Percentiles rank a stretch among this genome's conserved stretches.
Evolutionary conservation across 2,888 invertebrate species (phyloP).

Genomic region (Gibbula magus): DNA sequence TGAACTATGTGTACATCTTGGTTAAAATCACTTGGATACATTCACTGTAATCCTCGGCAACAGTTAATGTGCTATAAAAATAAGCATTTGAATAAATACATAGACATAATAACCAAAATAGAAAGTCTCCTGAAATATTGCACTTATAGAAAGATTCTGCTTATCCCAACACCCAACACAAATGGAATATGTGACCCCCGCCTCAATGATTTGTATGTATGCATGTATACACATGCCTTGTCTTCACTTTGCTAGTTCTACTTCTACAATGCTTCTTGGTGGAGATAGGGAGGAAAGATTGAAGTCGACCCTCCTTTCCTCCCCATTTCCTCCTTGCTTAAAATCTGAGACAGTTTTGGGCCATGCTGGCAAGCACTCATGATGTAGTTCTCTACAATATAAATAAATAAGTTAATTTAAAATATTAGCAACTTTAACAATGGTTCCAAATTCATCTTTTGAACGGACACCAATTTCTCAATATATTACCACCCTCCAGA

Average conservation of each 20-base stretch:
- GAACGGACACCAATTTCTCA: neutral
- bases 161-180: conserved; percentile 30
- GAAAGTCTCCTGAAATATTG: conserved; percentile 34
- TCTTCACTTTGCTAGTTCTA: neutral
- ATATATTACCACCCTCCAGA: neutral
- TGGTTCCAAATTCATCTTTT: neutral
- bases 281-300: neutral
- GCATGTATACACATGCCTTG: neutral
- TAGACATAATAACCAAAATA: conserved; percentile 32
- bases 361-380: conserved; percentile 18
- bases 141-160: conserved; percentile 33
- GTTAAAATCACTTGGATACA: conserved; percentile 27
- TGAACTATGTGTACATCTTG: conserved; percentile 25
- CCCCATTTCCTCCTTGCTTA: neutral
- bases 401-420: conserved; percentile 20
- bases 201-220: neutral
- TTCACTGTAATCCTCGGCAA: conserved; percentile 23
- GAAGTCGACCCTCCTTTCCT: neutral
- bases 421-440: conserved; percentile 16
- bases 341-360: conserved; percentile 13
- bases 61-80: conserved; percentile 29
- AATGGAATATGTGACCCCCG: conserved; percentile 23
- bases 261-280: neutral
- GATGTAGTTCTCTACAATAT: conserved; percentile 16
- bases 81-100: conserved; percentile 31